Evolutionary conservation across 2,888 invertebrate species (phyloP), one percentile per base, ranked within the genome.

Genomic region (Nephrotoma appendiculata): DNA sequence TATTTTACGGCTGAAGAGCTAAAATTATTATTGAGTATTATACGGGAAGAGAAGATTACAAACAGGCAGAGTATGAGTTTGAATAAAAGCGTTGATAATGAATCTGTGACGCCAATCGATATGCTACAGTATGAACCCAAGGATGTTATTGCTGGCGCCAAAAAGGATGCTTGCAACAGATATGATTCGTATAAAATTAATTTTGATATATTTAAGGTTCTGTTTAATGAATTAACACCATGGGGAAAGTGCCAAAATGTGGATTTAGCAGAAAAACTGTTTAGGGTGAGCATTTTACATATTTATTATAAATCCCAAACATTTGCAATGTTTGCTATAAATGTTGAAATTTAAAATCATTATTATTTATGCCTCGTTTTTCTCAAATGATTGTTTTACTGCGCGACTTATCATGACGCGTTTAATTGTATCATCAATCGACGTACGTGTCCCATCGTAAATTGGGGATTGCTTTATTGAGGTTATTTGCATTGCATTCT

Each of bases 221-320:
- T 99, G 87, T 98, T 98, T 91, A 94, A 94, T 12, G 96, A 96
- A 0, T 92, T 99, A 42, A 97, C 98, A 2, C 98, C 98, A 0
- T 99, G 99, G 99, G 96, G 97, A 6, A 95, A 94, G 89, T 97
- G 97, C 87, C 95, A 94, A 88, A 95, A 96, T 0, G 96, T 98
- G 89, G 94, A 95, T 12, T 93, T 99, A 87, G 95, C 97, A 41
- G 96, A 97, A 87, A 95, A 98, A 90, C 94, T 98, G 90, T 99
- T 99, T 91, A 95, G 96, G 92, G 98, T 98, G 92, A 91, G 92
- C 90, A 87, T 0, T 84, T 71, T 86, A 31, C 3, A 31, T 31
- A 31, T 31, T 31, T 31, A 31, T 44, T 12, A 3, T 4, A 48
- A 48, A 48, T 48, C n/a, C n/a, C n/a, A n/a, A n/a, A n/a, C n/a